A percentile compares a stretch with the other conserved stretches of the same genome.
phyloP scores from a whole-genome alignment of 2,888 invertebrate genomes.

The Drosophila subsilvestris region DNA sequence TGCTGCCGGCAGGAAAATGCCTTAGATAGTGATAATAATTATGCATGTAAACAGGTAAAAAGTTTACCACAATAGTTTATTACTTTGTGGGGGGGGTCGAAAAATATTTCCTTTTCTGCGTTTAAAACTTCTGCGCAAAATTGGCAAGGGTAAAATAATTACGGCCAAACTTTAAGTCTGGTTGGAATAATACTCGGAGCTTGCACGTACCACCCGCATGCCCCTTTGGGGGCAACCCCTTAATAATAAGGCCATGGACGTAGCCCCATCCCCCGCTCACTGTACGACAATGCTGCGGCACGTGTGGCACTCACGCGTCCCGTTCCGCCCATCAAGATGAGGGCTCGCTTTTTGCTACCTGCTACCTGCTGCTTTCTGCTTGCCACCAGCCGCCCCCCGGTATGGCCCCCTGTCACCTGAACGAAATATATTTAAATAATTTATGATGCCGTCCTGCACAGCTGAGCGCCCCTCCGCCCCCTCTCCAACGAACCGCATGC shows the following conservation, averaged over 20 bases:
- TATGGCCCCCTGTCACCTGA: conserved; percentile 47
- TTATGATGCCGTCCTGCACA: conserved; percentile 68
- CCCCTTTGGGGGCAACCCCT: background rate
- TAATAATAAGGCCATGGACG: conserved; percentile 8
- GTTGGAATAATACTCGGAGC: conserved; percentile 24
- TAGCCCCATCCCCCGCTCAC: conserved; percentile 1
- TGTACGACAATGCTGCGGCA: conserved; percentile 45
- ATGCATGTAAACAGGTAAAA: too few species aligned
- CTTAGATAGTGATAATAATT: background rate
- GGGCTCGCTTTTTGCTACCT: conserved; percentile 43
- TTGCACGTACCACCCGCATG: background rate
- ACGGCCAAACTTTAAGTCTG: conserved; percentile 28
- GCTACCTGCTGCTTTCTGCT: conserved; percentile 33
- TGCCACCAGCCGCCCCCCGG: conserved; percentile 5
- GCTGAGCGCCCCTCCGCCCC: conserved; percentile 50
- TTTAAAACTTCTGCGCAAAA: background rate
- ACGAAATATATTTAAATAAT: conserved; percentile 73
- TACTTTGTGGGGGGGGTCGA: background rate
- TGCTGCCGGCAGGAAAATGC: conserved; percentile 33
- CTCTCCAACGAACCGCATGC: background rate
- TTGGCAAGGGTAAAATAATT: conserved; percentile 20
- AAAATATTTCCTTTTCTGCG: background rate
- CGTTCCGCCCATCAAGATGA: conserved; percentile 33
- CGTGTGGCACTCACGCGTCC: conserved; percentile 59
- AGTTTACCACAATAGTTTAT: background rate